phyloP scores from a whole-genome alignment of 2,113 vertebrate species.

The Lucifuga dentata region DNA sequence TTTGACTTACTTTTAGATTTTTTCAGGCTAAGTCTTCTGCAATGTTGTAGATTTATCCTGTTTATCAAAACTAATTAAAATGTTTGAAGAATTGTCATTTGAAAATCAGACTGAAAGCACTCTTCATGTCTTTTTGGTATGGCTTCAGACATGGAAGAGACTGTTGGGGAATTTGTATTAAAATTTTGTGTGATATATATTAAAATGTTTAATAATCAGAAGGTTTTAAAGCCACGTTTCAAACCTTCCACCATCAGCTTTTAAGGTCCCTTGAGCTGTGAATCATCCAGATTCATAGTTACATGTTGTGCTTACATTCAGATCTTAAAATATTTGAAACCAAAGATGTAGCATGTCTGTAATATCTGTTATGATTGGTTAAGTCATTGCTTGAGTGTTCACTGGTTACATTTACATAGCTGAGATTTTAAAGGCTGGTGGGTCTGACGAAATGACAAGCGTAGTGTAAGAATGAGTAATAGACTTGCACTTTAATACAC shows the following conservation, averaged over 20 bases:
- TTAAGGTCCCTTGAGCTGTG: background rate
- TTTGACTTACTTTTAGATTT: too few relatives aligned
- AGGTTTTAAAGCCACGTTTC: too few relatives aligned
- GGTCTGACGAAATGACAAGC: conserved; percentile 8
- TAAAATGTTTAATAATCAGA: conserved; percentile 7
- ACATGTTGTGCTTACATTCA: background rate
- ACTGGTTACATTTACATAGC: conserved; percentile 28
- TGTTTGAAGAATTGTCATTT: too few relatives aligned
- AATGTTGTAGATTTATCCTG: too few relatives aligned
- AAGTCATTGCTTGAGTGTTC: too few relatives aligned
- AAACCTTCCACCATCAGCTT: background rate
- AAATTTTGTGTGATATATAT: background rate
- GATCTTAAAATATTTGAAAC: background rate
- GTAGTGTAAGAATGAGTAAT: conserved; percentile 4
- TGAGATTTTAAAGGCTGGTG: background rate
- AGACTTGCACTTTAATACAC: conserved; percentile 7
- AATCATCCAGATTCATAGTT: conserved; percentile 6
- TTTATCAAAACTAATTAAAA: too few relatives aligned
- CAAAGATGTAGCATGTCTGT: background rate
- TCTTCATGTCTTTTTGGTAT: too few relatives aligned
- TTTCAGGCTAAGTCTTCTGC: too few relatives aligned
- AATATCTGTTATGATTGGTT: too few relatives aligned
- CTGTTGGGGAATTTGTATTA: background rate
- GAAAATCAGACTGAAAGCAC: too few relatives aligned
- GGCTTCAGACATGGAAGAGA: too few relatives aligned